These are phyloP conservation scores for Diabrotica balteata DNA, from an alignment of 2,888 invertebrate genomes.

Conservation along the genomic window DNA sequence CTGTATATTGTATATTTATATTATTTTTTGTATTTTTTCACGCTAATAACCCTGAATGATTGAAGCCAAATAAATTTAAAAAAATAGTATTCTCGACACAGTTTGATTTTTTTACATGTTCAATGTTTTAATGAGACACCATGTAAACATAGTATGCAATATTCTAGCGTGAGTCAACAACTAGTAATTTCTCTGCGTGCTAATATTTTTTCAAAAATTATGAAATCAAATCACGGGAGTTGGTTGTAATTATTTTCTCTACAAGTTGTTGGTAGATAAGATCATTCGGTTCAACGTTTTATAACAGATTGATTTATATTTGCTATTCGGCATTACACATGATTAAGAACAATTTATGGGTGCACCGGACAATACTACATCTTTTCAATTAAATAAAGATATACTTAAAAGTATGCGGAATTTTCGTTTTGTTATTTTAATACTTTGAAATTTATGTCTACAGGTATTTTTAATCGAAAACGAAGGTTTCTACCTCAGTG, in stretches of 20 bases:
- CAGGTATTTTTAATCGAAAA: too few species aligned
- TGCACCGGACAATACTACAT: background rate
- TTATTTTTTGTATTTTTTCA: too few species aligned
- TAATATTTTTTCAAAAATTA: background rate
- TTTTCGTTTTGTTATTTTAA: background rate
- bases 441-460: background rate
- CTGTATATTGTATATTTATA: too few species aligned
- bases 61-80: too few species aligned
- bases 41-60: too few species aligned
- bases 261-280: slow-evolving; percentile 1
- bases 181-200: background rate
- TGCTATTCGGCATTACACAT: background rate
- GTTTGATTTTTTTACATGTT: background rate
- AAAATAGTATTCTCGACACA: too few species aligned
- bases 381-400: background rate
- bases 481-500: too few species aligned
- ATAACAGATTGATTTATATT: background rate
- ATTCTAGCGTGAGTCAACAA: background rate
- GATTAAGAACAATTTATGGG: background rate
- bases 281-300: background rate
- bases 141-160: background rate
- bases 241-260: slow-evolving; percentile 1
- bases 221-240: background rate
- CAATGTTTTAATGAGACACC: background rate
- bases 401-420: background rate